Evolutionary conservation across 2,113 vertebrate species (phyloP).

Genomic region (Gobius niger): DNA sequence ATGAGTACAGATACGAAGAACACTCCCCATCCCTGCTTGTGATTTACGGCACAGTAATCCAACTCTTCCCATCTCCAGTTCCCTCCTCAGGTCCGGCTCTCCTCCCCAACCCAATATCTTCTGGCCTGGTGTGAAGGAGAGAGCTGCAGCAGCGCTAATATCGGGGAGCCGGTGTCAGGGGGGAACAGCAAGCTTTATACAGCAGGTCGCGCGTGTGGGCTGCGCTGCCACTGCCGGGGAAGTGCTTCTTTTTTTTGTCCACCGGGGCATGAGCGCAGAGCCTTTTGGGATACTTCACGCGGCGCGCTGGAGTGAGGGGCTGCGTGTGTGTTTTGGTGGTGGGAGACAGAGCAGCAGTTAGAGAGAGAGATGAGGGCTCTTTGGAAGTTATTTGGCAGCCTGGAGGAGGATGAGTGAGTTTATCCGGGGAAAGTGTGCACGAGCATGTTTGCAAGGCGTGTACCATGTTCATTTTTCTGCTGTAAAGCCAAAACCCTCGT

Average conservation of each 20-base stretch:
- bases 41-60: constrained; percentile 13
- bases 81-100: constrained; percentile 61
- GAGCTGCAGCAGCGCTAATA: constrained; percentile 67
- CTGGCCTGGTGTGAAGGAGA: constrained; percentile 64
- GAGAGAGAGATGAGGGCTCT: constrained; percentile 40
- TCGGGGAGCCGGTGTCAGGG: constrained; percentile 68
- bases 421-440: constrained; percentile 42
- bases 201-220: constrained; percentile 51
- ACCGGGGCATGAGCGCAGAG: constrained; percentile 59
- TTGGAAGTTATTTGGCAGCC: constrained; percentile 54
- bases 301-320: constrained; percentile 11
- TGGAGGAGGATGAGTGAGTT: constrained; percentile 27
- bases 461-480: constrained; percentile 1
- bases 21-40: constrained; percentile 14
- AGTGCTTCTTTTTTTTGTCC: constrained; percentile 53
- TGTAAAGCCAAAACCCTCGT: not conserved
- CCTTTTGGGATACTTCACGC: constrained; percentile 52
- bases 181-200: constrained; percentile 74
- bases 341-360: constrained; percentile 13
- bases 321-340: constrained; percentile 23
- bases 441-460: constrained; percentile 2
- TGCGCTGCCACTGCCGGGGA: constrained; percentile 45
- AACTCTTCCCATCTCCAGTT: constrained; percentile 37
- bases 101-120: constrained; percentile 73
- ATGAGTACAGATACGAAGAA: not conserved